Base-by-base conservation (phyloP, 2,113 vertebrate species). In the Periophthalmodon schlosseri region DNA sequence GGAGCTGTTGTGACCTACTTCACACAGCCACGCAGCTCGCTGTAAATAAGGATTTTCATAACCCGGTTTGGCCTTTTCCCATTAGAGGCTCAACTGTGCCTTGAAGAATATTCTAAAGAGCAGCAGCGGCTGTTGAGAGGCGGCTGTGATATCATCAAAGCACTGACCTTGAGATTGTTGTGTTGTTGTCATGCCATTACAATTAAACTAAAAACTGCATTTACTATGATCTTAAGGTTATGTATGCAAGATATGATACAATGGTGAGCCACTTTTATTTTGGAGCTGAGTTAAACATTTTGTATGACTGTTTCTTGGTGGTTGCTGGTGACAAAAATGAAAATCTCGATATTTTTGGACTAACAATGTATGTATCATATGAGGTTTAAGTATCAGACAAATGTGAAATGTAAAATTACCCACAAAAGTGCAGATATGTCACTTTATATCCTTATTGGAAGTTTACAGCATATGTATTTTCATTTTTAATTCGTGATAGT, bases 11-110 rank as follows among this genome's bases (percentile, higher is more conserved):
- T 91, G 89, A 91, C 91, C 91, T 89, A 91, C 88, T 89, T 91
- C 89, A 90, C 86, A 88, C 85, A 87, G 80, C 78, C 90, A 77
- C 81, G 84, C 87, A 84, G 87, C 85, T 68, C 82, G 85, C 86
- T 90, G 86, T 90, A 92, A 91, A 91, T 91, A 91, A 90, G 82
- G 81, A 90, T 91, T 85, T 82, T 91, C 86, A 85, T 91, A 89
- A 91, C 88, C 88, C 72, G 84, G 74, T 91, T 89, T 88, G 86
- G 88, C 90, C 87, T 91, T 87, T 89, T 90, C 86, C 89, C 84
- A 89, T 92, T 89, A 89, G 86, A 87, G 78, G 84, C 87, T 83
- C 83, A 68, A 87, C 82, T 72, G 83, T 60, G 78, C 87, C 83
- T 88, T 90, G 83, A 89, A 89, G 86, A 89, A 84, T 86, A 87